Base-by-base conservation (phyloP, 2,888 invertebrate species). In the Drosophila anceps region DNA sequence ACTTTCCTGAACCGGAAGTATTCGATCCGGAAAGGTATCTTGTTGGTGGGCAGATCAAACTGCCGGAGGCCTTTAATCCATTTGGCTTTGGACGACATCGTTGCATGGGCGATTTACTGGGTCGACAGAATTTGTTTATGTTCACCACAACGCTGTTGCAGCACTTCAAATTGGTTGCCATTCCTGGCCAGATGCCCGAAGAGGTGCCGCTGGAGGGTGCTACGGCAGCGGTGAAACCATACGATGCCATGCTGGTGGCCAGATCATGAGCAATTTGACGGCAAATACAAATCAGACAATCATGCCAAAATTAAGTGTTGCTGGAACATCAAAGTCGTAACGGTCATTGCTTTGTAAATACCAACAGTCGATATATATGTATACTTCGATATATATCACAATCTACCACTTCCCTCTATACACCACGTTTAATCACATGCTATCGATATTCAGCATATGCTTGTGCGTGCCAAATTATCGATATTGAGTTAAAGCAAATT, bases 1-100 rank as follows among this genome's bases (percentile, higher is more conserved):
- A 94, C 50, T 97, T 95, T 93, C 94, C 95, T 0, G 95, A 97
- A 58, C 96, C 97, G 0, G 94, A 95, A 70, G 91, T 93, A 5
- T 97, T 97, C 92, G 94, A 94, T 57, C 97, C 97, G 0, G 97
- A 97, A 72, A 94, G 97, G 65, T 97, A 96, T 91, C 89, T 97
- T 6, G 93, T 90, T 12, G 93, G 95, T 59, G 95, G 95, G 0
- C 95, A 95, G 75, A 92, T 95, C 1, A 91, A 93, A 31, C 90
- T 95, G 1, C 96, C 96, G 0, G 96, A 96, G 20, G 94, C 94
- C 46, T 97, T 95, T 88, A 94, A 96, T 79, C 97, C 97, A 0
- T 97, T 97, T 85, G 96, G 97, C 18, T 93, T 95, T 59, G 96
- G 96, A 0, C 96, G 95, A 82, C 96, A 96, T 90, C 95, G 97